Evolutionary conservation across 2,888 invertebrate species (phyloP).

Genomic region (Cheilosia grossa): DNA sequence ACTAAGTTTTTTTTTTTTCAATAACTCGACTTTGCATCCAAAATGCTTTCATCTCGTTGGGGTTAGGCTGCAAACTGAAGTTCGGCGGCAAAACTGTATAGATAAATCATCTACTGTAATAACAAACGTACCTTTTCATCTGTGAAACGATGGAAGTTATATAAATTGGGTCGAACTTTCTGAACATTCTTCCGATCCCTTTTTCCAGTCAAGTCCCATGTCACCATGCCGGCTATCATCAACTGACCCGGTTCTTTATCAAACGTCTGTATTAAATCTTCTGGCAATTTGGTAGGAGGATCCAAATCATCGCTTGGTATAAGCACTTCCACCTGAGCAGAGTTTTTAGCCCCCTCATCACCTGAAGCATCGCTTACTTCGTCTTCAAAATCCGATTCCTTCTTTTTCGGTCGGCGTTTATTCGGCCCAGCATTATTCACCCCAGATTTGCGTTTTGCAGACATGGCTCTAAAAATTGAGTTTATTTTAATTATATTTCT

Average conservation of each 20-base stretch:
- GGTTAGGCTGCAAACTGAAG: too few relatives aligned
- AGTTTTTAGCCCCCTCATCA: conserved; percentile 77
- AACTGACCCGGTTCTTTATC: conserved; percentile 89
- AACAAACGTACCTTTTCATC: conserved; percentile 84
- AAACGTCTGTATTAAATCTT: conserved; percentile 87
- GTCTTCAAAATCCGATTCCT: conserved; percentile 82
- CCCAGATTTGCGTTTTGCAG: conserved; percentile 82
- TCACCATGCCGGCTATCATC: conserved; percentile 92
- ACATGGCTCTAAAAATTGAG: conserved; percentile 77
- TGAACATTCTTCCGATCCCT: conserved; percentile 89
- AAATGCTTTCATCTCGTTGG: too few relatives aligned
- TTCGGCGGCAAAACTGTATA: too few relatives aligned
- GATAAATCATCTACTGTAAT: too few relatives aligned
- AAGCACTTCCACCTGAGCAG: conserved; percentile 80
- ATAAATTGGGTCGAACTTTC: conserved; percentile 89
- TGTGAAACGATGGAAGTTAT: conserved; percentile 91
- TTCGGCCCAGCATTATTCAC: conserved; percentile 80
- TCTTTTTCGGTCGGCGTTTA: conserved; percentile 83
- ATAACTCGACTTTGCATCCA: too few relatives aligned
- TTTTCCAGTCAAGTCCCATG: conserved; percentile 95
- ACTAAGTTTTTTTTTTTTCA: too few relatives aligned
- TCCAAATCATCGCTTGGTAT: conserved; percentile 85
- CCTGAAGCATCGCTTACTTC: conserved; percentile 82
- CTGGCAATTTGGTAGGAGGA: conserved; percentile 86
- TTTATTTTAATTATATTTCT: background rate